phyloP scores from a whole-genome alignment of 2,888 invertebrate species.

The Mesodorylaimus sp. region DNA sequence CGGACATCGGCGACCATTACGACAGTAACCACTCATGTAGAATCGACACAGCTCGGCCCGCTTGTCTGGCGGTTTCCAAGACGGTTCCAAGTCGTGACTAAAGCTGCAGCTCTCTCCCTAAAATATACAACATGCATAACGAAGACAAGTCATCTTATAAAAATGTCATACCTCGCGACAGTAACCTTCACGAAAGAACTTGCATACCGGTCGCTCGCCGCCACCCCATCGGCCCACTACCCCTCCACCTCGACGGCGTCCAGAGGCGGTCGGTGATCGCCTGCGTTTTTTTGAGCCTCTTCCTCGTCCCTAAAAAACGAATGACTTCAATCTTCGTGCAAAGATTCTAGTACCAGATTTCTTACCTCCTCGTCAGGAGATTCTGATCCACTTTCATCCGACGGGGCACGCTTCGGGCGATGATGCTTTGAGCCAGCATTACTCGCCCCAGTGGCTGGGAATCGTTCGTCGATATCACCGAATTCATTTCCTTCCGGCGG shows the following conservation, averaged over 20 bases:
- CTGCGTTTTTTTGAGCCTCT: not conserved
- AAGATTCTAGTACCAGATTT: too few relatives aligned
- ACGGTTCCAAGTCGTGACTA: slow-evolving; percentile 17
- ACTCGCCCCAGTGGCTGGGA: not conserved
- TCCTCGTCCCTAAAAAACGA: not conserved
- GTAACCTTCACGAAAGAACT: slow-evolving; percentile 29
- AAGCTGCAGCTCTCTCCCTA: slow-evolving; percentile 23
- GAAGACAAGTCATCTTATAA: not conserved
- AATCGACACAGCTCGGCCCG: slow-evolving; percentile 25
- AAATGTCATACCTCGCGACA: slow-evolving; percentile 20
- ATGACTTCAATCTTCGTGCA: not conserved
- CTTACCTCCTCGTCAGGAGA: not conserved
- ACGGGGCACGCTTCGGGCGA: not conserved
- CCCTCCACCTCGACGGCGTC: not conserved
- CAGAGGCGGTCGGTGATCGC: not conserved
- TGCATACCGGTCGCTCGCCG: slow-evolving; percentile 23
- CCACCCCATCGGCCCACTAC: slow-evolving; percentile 1
- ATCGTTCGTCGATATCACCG: slow-evolving; percentile 10
- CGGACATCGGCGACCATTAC: slow-evolving; percentile 18
- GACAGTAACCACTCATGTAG: slow-evolving; percentile 26
- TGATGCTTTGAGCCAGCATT: not conserved
- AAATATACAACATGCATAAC: not conserved
- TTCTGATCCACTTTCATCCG: not conserved
- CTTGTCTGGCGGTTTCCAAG: slow-evolving; percentile 15
- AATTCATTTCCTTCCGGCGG: slow-evolving; percentile 5